Conservation (phyloP, 2,888 invertebrate genomes). For the Melikaiella ostensackeni region DNA sequence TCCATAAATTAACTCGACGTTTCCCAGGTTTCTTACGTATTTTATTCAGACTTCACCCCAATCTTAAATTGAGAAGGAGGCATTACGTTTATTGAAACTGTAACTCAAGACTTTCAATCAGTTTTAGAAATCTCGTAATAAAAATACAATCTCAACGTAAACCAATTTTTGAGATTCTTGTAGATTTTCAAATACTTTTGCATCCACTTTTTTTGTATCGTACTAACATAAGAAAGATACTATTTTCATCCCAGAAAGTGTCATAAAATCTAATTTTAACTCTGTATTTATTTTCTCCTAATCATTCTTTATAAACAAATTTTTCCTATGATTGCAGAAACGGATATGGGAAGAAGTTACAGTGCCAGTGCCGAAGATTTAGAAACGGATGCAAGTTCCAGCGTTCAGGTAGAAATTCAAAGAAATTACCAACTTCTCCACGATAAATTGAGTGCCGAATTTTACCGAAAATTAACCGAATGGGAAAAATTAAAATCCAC, state of each 20-base stretch:
- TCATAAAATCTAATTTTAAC: no score
- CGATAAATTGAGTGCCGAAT: constrained; percentile 85
- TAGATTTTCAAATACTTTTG: background rate
- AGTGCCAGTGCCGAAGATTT: constrained; percentile 67
- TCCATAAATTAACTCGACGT: constrained; percentile 30
- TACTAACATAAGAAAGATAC: background rate
- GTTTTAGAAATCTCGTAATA: background rate
- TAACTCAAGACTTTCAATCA: background rate
- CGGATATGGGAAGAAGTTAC: constrained; percentile 60
- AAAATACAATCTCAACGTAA: constrained; percentile 1
- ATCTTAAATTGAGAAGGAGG: constrained; percentile 18
- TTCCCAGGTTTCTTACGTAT: constrained; percentile 31
- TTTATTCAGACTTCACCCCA: constrained; percentile 12
- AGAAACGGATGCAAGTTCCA: constrained; percentile 53
- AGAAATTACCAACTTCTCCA: constrained; percentile 86
- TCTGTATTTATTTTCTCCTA: no score
- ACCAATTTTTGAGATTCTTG: background rate
- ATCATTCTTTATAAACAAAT: background rate
- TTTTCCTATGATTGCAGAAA: constrained; percentile 43
- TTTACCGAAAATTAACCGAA: constrained; percentile 85
- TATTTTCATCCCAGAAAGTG: background rate
- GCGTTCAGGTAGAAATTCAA: constrained; percentile 83
- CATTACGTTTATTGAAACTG: constrained; percentile 27
- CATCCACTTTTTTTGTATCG: background rate
- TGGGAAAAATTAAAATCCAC: constrained; percentile 78